Conservation (phyloP, 2,797 vertebrate genomes). For the Mormyrus proboscirostris region DNA sequence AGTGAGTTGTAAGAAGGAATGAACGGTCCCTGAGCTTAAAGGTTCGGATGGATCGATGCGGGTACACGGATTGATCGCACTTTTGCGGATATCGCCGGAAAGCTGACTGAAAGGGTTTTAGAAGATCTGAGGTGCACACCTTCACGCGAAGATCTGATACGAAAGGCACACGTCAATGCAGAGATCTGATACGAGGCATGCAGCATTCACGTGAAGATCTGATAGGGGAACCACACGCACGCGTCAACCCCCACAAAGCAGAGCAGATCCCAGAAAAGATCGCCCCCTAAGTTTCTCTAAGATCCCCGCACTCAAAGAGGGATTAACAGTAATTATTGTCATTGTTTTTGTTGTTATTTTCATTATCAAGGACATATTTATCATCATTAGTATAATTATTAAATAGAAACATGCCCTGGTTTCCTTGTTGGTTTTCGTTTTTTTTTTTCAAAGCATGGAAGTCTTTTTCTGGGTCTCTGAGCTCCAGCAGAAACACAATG, state of each 20-base stretch:
- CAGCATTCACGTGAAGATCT: not conserved
- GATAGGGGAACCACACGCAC: not conserved
- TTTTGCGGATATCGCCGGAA: not conserved
- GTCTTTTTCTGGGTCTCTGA: conserved; percentile 2
- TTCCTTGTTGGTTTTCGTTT: conserved; percentile 5
- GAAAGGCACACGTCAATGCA: not conserved
- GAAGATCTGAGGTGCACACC: not conserved
- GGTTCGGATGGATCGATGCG: not conserved
- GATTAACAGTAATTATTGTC: conserved; percentile 14
- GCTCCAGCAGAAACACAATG: conserved; percentile 1
- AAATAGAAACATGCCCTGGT: not conserved
- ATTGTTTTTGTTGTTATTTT: conserved; percentile 4
- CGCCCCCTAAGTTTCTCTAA: not conserved
- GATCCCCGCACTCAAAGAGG: not conserved
- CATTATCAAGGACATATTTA: not conserved
- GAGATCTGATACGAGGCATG: not conserved
- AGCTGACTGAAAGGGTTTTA: conserved; percentile 1
- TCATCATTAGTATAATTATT: not conserved
- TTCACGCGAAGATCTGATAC: conserved; percentile 7
- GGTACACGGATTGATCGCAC: not conserved
- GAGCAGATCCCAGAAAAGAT: not conserved
- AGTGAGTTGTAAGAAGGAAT: not conserved
- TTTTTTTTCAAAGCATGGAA: not conserved
- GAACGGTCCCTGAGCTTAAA: not conserved
- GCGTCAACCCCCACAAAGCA: not conserved